Conservation (phyloP, 2,113 vertebrate genomes). For the Onychostoma macrolepis region DNA sequence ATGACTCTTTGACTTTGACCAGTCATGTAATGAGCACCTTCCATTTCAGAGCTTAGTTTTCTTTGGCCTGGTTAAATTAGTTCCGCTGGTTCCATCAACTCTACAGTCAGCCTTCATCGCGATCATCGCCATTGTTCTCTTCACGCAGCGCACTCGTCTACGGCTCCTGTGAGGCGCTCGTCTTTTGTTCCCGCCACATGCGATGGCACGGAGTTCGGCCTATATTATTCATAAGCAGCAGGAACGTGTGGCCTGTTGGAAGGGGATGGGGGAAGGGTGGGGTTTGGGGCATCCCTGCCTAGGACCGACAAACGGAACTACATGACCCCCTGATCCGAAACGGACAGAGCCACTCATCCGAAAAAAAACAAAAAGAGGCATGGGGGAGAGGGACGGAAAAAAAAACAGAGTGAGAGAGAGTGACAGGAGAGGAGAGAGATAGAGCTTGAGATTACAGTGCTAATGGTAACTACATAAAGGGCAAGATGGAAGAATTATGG, state of each 20-base stretch:
- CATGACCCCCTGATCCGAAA: constrained; percentile 62
- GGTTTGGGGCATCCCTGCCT: constrained; percentile 47
- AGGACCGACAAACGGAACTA: constrained; percentile 31
- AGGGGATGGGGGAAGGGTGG: constrained; percentile 55
- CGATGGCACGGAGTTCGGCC: constrained; percentile 69
- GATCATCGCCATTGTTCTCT: constrained; percentile 72
- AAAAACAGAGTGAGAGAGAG: neutral
- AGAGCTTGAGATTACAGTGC: constrained; percentile 6
- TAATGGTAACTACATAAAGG: constrained; percentile 4
- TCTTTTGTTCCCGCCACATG: constrained; percentile 77
- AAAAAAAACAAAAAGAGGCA: constrained; percentile 6
- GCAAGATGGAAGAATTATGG: neutral
- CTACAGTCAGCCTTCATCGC: constrained; percentile 68
- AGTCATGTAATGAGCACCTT: constrained; percentile 32
- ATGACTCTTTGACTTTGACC: constrained; percentile 13
- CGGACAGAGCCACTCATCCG: constrained; percentile 51
- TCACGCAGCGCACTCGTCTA: constrained; percentile 68
- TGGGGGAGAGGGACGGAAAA: neutral
- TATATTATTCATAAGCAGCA: constrained; percentile 80
- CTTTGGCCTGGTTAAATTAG: constrained; percentile 58
- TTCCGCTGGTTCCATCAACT: constrained; percentile 56
- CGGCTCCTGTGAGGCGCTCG: constrained; percentile 69
- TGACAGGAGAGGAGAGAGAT: constrained; percentile 13
- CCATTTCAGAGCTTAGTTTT: neutral
- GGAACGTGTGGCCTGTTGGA: constrained; percentile 75